A percentile compares a stretch with the other conserved stretches of the same genome.
These are phyloP conservation scores for Philotrypesis tridentata DNA, from an alignment of 1,140 invertebrate genomes.

Conservation along the genomic window DNA sequence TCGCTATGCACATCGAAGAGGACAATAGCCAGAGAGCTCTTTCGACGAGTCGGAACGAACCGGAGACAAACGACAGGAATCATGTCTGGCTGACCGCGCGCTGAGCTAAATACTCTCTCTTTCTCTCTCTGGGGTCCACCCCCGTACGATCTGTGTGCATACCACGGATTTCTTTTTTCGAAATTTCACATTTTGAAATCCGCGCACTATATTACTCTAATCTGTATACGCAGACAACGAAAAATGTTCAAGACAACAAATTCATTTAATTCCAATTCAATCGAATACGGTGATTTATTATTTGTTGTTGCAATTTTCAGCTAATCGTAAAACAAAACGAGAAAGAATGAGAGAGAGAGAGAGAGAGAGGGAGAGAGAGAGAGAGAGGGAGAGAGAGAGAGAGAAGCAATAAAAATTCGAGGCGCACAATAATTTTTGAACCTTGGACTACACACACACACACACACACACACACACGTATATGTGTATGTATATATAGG, in stretches of 20 bases:
- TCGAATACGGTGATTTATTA: no score
- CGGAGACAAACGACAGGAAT: slow-evolving; percentile 73
- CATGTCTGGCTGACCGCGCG: slow-evolving; percentile 70
- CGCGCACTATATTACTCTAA: no score
- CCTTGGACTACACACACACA: not conserved
- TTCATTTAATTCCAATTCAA: no score
- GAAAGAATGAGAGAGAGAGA: not conserved
- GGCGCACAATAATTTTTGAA: slow-evolving; percentile 16
- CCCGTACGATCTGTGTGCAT: not conserved
- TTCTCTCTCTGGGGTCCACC: not conserved
- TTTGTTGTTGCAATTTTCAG: no score
- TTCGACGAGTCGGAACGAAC: slow-evolving; percentile 63
- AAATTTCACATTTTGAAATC: no score
- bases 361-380: not conserved
- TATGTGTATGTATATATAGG: no score
- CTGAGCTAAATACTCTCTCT: slow-evolving; percentile 24
- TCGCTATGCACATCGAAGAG: not conserved
- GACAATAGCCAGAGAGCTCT: slow-evolving; percentile 39
- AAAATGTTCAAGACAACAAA: no score
- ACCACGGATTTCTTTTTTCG: not conserved
- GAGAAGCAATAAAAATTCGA: not conserved
- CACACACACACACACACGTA: no score
- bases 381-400: not conserved
- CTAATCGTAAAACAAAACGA: not conserved
- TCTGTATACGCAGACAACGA: no score